Conservation (phyloP, 2,797 vertebrate genomes). For the Anas bernieri region DNA sequence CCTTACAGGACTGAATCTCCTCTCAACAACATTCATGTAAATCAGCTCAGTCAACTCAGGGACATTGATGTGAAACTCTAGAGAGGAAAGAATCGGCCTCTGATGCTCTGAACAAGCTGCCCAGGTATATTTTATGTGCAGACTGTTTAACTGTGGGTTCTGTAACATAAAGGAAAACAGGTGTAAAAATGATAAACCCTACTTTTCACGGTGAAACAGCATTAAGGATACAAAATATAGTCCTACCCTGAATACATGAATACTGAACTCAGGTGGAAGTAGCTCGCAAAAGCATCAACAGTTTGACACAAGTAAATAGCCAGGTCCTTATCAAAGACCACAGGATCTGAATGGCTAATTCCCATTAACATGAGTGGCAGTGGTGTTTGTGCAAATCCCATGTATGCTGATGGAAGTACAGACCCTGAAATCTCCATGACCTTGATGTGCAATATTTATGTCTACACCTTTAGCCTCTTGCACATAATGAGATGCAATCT, state of each 20-base stretch:
- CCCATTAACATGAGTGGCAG: background rate
- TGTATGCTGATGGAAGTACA: conserved; percentile 28
- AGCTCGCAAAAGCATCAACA: background rate
- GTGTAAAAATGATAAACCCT: background rate
- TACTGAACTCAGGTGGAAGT: background rate
- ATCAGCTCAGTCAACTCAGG: background rate
- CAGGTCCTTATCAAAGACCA: background rate
- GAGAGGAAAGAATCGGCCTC: background rate
- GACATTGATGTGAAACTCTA: background rate
- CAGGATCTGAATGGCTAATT: background rate
- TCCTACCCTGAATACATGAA: background rate
- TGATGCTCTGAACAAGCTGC: conserved; percentile 4
- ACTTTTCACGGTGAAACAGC: background rate
- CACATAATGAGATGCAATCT: conserved; percentile 45
- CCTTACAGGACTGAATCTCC: background rate
- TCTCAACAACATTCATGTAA: background rate
- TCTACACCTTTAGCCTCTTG: conserved; percentile 53
- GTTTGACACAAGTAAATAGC: background rate
- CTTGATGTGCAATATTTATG: conserved; percentile 56
- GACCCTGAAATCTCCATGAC: conserved; percentile 66
- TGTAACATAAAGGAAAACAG: background rate
- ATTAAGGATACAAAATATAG: background rate
- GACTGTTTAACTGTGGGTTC: background rate
- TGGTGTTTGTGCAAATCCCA: background rate
- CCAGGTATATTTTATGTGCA: background rate